phyloP scores from a whole-genome alignment of 2,113 vertebrate genomes.

The Festucalex cinctus region DNA sequence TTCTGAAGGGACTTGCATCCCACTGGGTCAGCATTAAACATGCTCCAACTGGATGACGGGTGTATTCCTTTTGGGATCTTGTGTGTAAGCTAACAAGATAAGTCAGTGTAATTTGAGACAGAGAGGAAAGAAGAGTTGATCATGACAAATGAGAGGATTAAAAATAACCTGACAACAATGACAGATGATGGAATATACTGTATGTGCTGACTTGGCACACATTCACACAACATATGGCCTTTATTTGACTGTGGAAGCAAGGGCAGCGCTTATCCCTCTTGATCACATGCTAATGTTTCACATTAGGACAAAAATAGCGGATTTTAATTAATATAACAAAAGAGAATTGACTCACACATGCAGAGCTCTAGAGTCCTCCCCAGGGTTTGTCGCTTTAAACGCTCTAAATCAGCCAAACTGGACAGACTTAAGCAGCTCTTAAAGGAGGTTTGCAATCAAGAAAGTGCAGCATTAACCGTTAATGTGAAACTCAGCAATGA shows the following conservation, averaged over 20 bases:
- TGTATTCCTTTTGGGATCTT: conserved; percentile 46
- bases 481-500: conserved; percentile 16
- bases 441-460: conserved; percentile 31
- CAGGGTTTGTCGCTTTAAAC: conserved; percentile 25
- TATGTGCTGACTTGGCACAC: conserved; percentile 29
- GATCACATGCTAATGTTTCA: conserved; percentile 3
- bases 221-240: conserved; percentile 8
- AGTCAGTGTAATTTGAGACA: conserved; percentile 26
- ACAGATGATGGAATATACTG: conserved; percentile 6
- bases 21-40: conserved; percentile 64
- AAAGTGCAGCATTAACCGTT: conserved; percentile 19
- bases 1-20: conserved; percentile 46
- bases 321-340: conserved; percentile 12
- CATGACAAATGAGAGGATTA: conserved; percentile 30
- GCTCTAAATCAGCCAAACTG: conserved; percentile 44
- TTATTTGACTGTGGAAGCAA: conserved; percentile 21
- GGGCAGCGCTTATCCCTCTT: conserved; percentile 3
- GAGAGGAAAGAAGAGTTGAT: conserved; percentile 25
- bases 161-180: conserved; percentile 33
- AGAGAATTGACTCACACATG: conserved; percentile 12
- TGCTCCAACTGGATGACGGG: conserved; percentile 50
- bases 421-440: conserved; percentile 36
- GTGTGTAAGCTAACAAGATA: conserved; percentile 21
- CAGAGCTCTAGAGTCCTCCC: conserved; percentile 14
- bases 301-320: not conserved